Evolutionary conservation across 2,113 vertebrate genomes (phyloP).

Genomic region (Cricetomys ansorgei): DNA sequence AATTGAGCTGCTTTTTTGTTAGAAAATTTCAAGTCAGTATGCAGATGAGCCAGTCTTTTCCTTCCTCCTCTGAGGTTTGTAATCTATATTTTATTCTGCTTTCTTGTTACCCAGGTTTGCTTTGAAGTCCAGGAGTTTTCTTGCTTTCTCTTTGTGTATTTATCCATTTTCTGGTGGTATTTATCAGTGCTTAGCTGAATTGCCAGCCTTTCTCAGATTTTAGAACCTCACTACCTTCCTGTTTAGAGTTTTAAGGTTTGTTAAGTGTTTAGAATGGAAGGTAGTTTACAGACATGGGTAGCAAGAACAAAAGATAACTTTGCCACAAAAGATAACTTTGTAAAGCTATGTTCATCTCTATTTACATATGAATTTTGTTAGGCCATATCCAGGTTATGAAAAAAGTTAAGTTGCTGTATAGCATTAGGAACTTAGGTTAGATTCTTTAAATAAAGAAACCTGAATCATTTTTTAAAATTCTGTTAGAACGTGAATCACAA

Average conservation of each 20-base stretch:
- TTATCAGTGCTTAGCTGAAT: neutral
- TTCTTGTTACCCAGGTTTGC: neutral
- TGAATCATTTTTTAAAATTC: slow-evolving; percentile 26
- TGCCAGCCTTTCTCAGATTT: neutral
- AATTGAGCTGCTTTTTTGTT: neutral
- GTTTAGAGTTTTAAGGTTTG: slow-evolving; percentile 30
- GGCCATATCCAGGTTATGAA: neutral
- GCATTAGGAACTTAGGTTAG: neutral
- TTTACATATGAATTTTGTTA: neutral
- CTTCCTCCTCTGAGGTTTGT: slow-evolving; percentile 23
- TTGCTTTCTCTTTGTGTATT: slow-evolving; percentile 47
- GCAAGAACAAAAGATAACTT: slow-evolving; percentile 43
- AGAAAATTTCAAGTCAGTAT: slow-evolving; percentile 29
- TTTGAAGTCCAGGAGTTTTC: slow-evolving; percentile 21
- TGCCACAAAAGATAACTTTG: too few species aligned
- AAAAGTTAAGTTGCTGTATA: slow-evolving; percentile 28
- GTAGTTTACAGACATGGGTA: neutral
- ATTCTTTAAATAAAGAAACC: slow-evolving; percentile 50
- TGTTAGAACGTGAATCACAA: slow-evolving; percentile 50
- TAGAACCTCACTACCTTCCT: neutral
- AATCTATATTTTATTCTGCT: neutral
- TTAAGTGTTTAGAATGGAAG: slow-evolving; percentile 33
- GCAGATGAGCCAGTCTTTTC: slow-evolving; percentile 8
- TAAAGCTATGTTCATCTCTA: neutral
- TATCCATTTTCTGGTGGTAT: slow-evolving; percentile 24